Evolutionary conservation across 2,797 vertebrate genomes (phyloP), one percentile per base, ranked within the genome.

Genomic region (Hoplostethus mediterraneus): DNA sequence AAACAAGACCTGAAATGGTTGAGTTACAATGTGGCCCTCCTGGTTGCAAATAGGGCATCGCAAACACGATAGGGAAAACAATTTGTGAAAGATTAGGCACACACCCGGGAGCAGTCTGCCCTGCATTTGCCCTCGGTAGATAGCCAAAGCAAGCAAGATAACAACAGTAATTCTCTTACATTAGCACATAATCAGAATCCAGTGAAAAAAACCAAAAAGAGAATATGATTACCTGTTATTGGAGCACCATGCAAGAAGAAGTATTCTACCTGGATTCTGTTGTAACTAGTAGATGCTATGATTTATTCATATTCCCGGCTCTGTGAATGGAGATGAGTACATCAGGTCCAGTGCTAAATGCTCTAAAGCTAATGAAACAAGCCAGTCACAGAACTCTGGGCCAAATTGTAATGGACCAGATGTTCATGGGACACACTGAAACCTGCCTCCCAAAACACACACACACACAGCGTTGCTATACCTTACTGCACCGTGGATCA

Each of bases 71-170:
- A 83, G 82, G 85, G 86, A 90, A 91, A 92, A 93, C 93, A 91
- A 94, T 94, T 94, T 94, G 88, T 68, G 86, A 88, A 84, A 94
- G 94, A 94, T 94, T 94, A 94, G 92, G 93, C 94, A 94, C 92
- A 94, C 89, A 92, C 85, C 81, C 87, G 77, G 87, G 84, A 91
- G 92, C 92, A 87, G 87, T 81, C 87, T 93, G 92, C 89, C 93
- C 92, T 84, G 87, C 91, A 88, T 90, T 89, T 92, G 93, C 92
- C 92, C 92, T 81, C 79, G 36, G 38, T 67, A 90, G 90, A 92
- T 90, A 89, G 85, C 79, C 75, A 90, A 85, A 87, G 87, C 79
- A 90, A 91, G 87, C 88, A 77, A 92, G 92, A 93, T 93, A 93
- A 92, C 86, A 45, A 58, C 73, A 67, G 87, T 92, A 90, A 92